Evolutionary conservation across 2,113 vertebrate genomes (phyloP), one percentile per base, ranked within the genome.

Genomic region (Neomonachus schauinslandi): DNA sequence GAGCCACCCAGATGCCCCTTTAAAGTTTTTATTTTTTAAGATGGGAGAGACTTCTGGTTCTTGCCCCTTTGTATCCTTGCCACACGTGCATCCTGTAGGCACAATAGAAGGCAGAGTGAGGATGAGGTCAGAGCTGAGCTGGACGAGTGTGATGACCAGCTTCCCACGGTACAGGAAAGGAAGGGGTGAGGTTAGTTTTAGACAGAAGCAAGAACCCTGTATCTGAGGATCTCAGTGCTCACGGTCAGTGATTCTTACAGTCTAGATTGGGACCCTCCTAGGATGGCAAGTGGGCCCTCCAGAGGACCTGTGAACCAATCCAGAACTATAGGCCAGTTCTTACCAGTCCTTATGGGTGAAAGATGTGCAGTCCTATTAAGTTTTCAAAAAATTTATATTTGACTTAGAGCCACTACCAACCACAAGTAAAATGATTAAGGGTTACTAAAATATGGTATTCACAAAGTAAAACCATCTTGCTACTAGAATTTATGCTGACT

Each of bases 401-500:
- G 63, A 96, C 46, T 94, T 77, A 51, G 80, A 94, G 42, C n/a
- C 36, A 81, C 13, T 72, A 63, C 36, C 76, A 85, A 79, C 33
- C 36, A 80, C 79, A 91, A 91, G 61, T 80, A 49, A 80, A 72
- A 57, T 96, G 65, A 59, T 80, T 90, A 87, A 89, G 63, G 7
- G 36, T 97, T 93, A 28, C 26, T 69, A 88, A 90, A 96, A 57
- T 69, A 63, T 89, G 42, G 14, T 92, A 18, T 69, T 61, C 31
- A 39, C n/a, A 82, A 80, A 89, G 92, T 96, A 89, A 93, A 82
- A 86, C 85, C 12, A 88, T 2, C 18, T 77, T 49, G 18, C 31
- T 51, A 55, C 21, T 61, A 74, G 59, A 89, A 72, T 90, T 93
- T 92, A 79, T 96, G 86, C 84, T 91, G 83, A 83, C 84, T 90